A percentile compares a stretch with the other conserved stretches of the same genome.
Evolutionary conservation across 2,888 invertebrate genomes (phyloP).

Genomic region (Syritta pipiens): DNA sequence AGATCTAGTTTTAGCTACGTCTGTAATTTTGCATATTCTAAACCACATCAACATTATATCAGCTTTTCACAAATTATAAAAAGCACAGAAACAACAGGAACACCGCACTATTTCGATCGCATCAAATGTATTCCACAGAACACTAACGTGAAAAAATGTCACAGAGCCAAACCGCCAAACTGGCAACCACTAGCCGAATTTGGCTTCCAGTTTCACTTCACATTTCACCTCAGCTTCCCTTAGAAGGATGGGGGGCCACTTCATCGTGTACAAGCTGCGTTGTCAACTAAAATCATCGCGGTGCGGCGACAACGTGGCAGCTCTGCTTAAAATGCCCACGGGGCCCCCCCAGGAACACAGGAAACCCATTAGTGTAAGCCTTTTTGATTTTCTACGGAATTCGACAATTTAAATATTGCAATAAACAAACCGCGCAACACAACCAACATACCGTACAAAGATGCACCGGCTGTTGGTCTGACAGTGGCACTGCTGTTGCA

Average conservation of each 20-base stretch:
- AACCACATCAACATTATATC: too few species aligned
- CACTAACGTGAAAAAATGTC: conserved; percentile 24
- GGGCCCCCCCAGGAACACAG: conserved; percentile 68
- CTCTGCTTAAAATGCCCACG: conserved; percentile 47
- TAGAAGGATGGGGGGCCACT: conserved; percentile 48
- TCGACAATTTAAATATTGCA: conserved; percentile 68
- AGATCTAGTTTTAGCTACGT: too few species aligned
- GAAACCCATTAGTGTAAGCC: conserved; percentile 66
- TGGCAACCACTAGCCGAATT: conserved; percentile 20
- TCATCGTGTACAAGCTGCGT: conserved; percentile 14
- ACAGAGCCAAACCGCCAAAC: neutral
- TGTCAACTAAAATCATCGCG: conserved; percentile 65
- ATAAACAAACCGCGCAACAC: conserved; percentile 64
- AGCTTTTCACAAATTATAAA: too few species aligned
- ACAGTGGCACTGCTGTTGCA: conserved; percentile 60
- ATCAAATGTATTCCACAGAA: neutral
- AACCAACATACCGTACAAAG: conserved; percentile 60
- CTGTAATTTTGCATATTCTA: too few species aligned
- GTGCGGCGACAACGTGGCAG: conserved; percentile 18
- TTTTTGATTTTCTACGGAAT: conserved; percentile 63
- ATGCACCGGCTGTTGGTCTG: conserved; percentile 60
- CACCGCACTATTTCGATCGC: too few species aligned
- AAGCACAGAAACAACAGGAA: too few species aligned
- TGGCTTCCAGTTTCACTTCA: conserved; percentile 28
- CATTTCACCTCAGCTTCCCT: conserved; percentile 53